Conservation (phyloP, 2,888 invertebrate genomes). For the Luperina testacea region DNA sequence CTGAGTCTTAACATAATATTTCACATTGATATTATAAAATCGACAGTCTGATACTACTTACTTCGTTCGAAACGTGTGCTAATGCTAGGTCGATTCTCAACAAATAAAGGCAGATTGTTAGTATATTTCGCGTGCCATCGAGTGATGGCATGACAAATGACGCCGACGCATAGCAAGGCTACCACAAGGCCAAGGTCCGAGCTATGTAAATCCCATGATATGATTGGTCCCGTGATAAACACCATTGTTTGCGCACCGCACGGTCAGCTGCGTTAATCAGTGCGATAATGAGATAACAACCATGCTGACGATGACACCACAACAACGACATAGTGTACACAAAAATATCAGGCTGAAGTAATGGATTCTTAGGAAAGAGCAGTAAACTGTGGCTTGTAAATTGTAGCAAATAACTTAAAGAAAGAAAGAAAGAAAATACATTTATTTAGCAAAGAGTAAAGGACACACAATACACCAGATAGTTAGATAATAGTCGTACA, state of each 20-base stretch:
- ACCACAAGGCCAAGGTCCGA: constrained; percentile 80
- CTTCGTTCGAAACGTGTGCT: neutral
- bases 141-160: constrained; percentile 59
- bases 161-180: constrained; percentile 61
- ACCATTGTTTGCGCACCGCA: constrained; percentile 65
- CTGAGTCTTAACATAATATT: constrained; percentile 5
- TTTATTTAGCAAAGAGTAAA: too few relatives aligned
- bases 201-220: constrained; percentile 78
- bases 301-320: constrained; percentile 30
- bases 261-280: constrained; percentile 57
- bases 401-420: neutral
- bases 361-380: neutral
- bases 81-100: neutral
- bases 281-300: constrained; percentile 59
- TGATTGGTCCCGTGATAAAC: constrained; percentile 11
- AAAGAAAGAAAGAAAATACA: too few relatives aligned
- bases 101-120: constrained; percentile 32
- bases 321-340: too few relatives aligned
- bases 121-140: constrained; percentile 56
- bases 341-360: constrained; percentile 10
- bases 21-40: neutral
- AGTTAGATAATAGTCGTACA: too few relatives aligned
- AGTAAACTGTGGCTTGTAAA: neutral
- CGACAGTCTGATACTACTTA: neutral
- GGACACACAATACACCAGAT: too few relatives aligned